Conservation (phyloP, 2,888 invertebrate species). For the Tachina fera region DNA sequence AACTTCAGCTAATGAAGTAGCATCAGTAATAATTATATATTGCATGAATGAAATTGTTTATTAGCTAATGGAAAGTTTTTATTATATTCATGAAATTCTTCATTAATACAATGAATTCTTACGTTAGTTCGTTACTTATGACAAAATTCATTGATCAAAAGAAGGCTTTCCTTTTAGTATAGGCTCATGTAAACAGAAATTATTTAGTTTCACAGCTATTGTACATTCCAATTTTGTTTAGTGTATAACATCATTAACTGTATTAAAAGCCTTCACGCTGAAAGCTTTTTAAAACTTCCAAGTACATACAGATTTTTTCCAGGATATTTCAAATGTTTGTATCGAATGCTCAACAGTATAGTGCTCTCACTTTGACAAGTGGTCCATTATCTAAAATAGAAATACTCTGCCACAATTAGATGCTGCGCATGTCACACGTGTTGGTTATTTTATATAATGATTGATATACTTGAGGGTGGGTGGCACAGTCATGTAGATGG, state of each 20-base stretch:
- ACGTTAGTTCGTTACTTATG: no score
- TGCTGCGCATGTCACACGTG: conserved; percentile 76
- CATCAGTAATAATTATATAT: no score
- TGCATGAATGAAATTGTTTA: no score
- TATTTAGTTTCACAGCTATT: not conserved
- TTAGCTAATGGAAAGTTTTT: no score
- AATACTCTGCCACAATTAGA: conserved; percentile 28
- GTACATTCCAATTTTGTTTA: conserved; percentile 51
- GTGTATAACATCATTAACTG: not conserved
- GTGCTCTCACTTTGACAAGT: conserved; percentile 65
- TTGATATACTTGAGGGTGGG: conserved; percentile 76
- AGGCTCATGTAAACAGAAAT: no score
- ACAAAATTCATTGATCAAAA: no score
- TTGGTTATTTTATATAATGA: conserved; percentile 77
- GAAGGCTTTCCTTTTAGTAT: no score
- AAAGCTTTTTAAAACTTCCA: conserved; percentile 28
- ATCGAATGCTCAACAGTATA: not conserved
- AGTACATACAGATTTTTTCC: conserved; percentile 6
- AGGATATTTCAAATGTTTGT: not conserved
- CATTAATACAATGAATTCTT: no score
- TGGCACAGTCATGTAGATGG: conserved; percentile 14
- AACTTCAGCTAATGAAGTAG: no score
- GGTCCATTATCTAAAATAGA: conserved; percentile 38
- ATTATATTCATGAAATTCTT: no score
- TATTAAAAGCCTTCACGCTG: conserved; percentile 18